phyloP scores from a whole-genome alignment of 2,797 vertebrate genomes.

The Potorous gilbertii region DNA sequence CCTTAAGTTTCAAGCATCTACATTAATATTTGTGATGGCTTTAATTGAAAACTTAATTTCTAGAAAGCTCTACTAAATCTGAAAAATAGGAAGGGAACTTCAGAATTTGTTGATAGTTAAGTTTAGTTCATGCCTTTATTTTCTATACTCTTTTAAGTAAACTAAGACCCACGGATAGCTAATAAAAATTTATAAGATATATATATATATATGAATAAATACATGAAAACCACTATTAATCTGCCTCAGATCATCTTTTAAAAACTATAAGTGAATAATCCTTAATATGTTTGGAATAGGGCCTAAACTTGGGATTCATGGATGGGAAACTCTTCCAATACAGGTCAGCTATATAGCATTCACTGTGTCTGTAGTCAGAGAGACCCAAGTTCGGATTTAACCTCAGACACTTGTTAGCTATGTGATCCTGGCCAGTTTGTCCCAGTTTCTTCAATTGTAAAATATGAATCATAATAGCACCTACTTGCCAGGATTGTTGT shows the following conservation, averaged over 20 bases:
- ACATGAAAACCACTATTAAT: neutral
- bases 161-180: neutral
- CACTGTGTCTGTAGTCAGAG: neutral
- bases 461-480: neutral
- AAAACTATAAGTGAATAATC: neutral
- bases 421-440: neutral
- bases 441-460: neutral
- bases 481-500: neutral
- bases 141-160: neutral
- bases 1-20: neutral
- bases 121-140: neutral
- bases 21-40: neutral
- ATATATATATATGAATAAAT: neutral
- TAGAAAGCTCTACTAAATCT: neutral
- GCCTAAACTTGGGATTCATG: neutral
- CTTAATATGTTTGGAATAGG: neutral
- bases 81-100: neutral
- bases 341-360: neutral
- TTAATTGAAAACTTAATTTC: neutral
- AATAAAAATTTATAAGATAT: neutral
- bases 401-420: neutral
- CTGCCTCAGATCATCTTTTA: neutral
- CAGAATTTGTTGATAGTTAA: neutral
- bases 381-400: neutral
- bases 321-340: neutral